Conservation (phyloP, 2,888 invertebrate genomes). For the Orthonevra nobilis region DNA sequence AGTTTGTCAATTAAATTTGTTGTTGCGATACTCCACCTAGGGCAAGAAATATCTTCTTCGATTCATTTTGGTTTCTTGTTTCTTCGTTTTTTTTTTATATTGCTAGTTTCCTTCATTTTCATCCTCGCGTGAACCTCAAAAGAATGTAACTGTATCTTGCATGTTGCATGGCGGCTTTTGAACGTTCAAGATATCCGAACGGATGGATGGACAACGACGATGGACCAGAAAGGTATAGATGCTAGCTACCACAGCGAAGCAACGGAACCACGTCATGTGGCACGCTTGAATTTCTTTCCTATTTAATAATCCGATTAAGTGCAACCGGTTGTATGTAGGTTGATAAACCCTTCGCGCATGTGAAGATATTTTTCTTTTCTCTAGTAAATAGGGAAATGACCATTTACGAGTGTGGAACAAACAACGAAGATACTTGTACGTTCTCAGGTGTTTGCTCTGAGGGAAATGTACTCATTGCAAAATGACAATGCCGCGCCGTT, state of each 20-base stretch:
- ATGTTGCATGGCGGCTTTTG: conserved; percentile 69
- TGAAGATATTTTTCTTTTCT: conserved; percentile 55
- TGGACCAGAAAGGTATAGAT: conserved; percentile 55
- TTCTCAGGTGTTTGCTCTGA: conserved; percentile 58
- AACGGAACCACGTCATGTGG: conserved; percentile 69
- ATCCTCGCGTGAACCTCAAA: conserved; percentile 60
- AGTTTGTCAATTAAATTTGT: conserved; percentile 68
- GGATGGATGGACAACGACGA: conserved; percentile 65
- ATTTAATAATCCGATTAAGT: conserved; percentile 70
- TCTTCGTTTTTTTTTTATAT: conserved; percentile 17
- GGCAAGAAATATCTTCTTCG: conserved; percentile 63
- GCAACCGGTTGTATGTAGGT: conserved; percentile 70
- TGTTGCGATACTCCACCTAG: conserved; percentile 33
- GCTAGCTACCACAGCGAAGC: conserved; percentile 41
- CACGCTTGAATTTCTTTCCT: conserved; percentile 58
- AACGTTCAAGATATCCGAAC: conserved; percentile 50
- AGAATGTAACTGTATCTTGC: conserved; percentile 71
- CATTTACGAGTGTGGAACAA: conserved; percentile 9
- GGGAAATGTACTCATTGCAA: conserved; percentile 54
- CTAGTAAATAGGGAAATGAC: conserved; percentile 57
- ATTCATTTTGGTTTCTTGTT: conserved; percentile 39
- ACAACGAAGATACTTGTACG: conserved; percentile 15
- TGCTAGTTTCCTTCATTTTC: conserved; percentile 20
- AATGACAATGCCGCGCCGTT: conserved; percentile 62
- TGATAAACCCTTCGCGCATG: conserved; percentile 70